Evolutionary conservation across 2,888 invertebrate genomes (phyloP).

Genomic region (Hirudinaria manillensis): DNA sequence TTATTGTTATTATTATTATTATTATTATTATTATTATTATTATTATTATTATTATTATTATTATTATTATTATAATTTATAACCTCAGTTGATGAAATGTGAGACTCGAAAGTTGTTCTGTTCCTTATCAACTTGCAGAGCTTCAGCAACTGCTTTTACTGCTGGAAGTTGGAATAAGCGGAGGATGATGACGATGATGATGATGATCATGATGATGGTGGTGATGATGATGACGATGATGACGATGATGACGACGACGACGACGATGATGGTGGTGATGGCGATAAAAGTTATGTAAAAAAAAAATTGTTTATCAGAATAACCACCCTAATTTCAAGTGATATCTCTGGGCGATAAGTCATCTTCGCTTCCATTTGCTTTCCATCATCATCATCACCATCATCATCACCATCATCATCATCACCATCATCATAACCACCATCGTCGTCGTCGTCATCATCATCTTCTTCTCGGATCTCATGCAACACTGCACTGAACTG

Average conservation of each 20-base stretch:
- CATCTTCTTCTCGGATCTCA: not conserved
- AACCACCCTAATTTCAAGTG: no score
- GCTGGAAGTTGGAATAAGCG: not conserved
- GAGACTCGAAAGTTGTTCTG: no score
- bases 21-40: conserved; percentile 3
- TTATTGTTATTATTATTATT: conserved; percentile 4
- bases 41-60: conserved; percentile 1
- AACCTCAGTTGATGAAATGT: no score
- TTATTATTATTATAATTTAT: not conserved
- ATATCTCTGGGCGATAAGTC: no score
- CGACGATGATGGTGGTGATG: conserved; percentile 20
- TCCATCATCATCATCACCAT: conserved; percentile 20
- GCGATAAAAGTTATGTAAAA: not conserved
- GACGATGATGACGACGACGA: conserved; percentile 24
- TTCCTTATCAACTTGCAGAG: no score
- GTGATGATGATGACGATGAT: conserved; percentile 27
- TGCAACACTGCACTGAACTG: no score
- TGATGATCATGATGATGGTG: conserved; percentile 27
- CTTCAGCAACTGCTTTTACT: no score
- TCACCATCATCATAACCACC: conserved; percentile 12
- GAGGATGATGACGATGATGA: not conserved
- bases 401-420: conserved; percentile 20
- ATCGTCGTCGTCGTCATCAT: conserved; percentile 22
- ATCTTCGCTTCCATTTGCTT: no score
- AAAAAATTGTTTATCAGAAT: no score